Evolutionary conservation across 2,113 vertebrate genomes (phyloP), one percentile per base, ranked within the genome.

Genomic region (Pseudolaguvia tuberculata): DNA sequence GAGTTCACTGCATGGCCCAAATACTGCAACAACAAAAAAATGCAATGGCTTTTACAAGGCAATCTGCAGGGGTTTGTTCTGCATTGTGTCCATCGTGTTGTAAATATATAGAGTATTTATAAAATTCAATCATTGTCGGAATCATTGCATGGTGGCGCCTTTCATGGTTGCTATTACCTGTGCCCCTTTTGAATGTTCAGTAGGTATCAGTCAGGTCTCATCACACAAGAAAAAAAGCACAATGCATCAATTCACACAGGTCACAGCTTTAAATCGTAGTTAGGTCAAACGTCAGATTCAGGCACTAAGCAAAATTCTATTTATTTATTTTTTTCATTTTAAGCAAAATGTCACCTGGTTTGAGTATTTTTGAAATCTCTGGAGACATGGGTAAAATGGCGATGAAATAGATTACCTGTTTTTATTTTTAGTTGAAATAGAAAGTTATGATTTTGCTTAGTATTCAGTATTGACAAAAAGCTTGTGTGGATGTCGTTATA

Each of bases 11-110:
- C 2, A 20, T 84, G 87, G 78, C 84, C 87, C 78, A 83, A 87
- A 88, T 89, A 86, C 83, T 86, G 88, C 86, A 87, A 83, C 4
- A 42, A n/a, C n/a, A 85, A 57, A 78, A 63, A 77, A 65, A 73
- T 80, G 48, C 59, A 35, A 70, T 31, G 68, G 39, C 52, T 66
- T 25, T 78, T 70, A 21, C 59, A 25, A 80, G 78, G 76, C 73
- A n/a, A 18, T 59, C 23, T 14, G 5, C 12, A 56, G 6, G 12
- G 53, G 2, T 56, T 56, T 56, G 5, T 17, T 25, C 21, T 35
- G 31, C 31, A 35, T 35, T 35, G 31, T 35, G 47, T 48, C 2
- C n/a, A 23, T 10, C 10, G 21, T 23, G 23, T 25, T 14, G n/a
- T 23, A 9, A 11, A 11, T 17, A 29, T 29, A 3, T 15, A 58